These are phyloP conservation scores for Chamaetylas fuelleborni DNA, from an alignment of 2,113 vertebrate species.

Conservation along the genomic window DNA sequence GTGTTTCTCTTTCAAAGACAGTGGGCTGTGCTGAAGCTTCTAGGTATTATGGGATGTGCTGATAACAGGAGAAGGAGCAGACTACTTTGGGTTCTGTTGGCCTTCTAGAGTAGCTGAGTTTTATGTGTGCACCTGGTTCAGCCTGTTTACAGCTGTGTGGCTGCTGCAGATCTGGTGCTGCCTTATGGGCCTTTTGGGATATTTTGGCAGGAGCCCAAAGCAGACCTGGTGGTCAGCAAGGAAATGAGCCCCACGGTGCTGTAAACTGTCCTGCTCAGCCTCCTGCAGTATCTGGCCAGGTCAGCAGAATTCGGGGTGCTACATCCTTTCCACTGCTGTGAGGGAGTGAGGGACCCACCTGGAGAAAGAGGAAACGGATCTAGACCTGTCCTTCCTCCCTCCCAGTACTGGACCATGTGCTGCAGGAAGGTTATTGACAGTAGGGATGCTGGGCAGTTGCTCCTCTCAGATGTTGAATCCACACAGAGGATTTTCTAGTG, in stretches of 20 bases:
- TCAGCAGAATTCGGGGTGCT: not conserved
- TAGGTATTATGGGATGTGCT: not conserved
- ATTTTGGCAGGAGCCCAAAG: not conserved
- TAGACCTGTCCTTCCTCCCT: not conserved
- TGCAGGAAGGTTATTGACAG: not conserved
- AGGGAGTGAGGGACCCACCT: not conserved
- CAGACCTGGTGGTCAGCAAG: not conserved
- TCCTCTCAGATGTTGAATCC: not conserved
- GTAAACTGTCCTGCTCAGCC: not conserved
- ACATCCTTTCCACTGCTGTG: not conserved
- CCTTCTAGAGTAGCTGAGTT: not conserved
- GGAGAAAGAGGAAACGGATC: not conserved
- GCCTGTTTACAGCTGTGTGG: not conserved
- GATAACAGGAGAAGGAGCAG: not conserved
- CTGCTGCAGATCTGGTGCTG: not conserved
- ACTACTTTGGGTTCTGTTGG: not conserved
- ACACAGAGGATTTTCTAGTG: not conserved
- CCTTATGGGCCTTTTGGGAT: not conserved
- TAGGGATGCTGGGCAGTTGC: not conserved
- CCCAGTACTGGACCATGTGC: not conserved
- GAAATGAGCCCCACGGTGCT: not conserved
- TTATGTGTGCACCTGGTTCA: not conserved
- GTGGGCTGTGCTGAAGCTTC: not conserved
- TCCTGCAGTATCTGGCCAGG: not conserved
- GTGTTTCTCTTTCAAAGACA: constrained; percentile 18